Base-by-base conservation (phyloP, 2,888 invertebrate genomes). In the Dicranocentrus wangi region DNA sequence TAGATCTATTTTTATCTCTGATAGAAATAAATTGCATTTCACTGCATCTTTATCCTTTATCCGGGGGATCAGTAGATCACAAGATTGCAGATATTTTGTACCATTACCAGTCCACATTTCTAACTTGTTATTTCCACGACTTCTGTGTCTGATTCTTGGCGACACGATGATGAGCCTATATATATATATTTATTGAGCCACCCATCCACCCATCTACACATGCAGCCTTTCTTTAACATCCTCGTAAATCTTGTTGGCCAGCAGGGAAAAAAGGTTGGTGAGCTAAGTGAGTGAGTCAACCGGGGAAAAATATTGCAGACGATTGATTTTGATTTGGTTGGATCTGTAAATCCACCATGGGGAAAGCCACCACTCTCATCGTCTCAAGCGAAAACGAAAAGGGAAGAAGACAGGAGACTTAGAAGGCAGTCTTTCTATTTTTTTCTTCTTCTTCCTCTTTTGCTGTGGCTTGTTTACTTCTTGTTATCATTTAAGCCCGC, bases 241-340 rank as follows among this genome's bases (percentile, higher is more conserved):
- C 58, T 53, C 71, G 21, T 25, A 51, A 63, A 58, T 68, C 39
- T 60, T 65, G 15, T 65, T 25, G 19, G 23, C 65, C 27, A 42
- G 23, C 21, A 10, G 39, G 28, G 28, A 25, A 55, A 55, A 51
- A 17, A 51, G n/a, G 51, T n/a, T 13, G 51, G 5, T 51, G 51
- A 51, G n/a, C 39, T 39, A 39, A 65, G 21, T 21, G 23, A 23
- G 5, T 32, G 17, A n/a, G n/a, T n/a, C 39, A 60, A 7, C 32
- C 32, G 63, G 19, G 19, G 39, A 13, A 63, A 19, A 66, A 66
- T 68, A 77, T 77, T 69, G 69, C 23, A 28, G 47, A 51, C 69
- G 69, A 77, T 77, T 77, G 77, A 77, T 77, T 77, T 77, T 77
- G 77, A 77, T 77, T 77, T 69, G 51, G 69, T 47, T 69, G 47